phyloP scores from a whole-genome alignment of 2,888 invertebrate genomes.

The Hirtodrosophila duncani region DNA sequence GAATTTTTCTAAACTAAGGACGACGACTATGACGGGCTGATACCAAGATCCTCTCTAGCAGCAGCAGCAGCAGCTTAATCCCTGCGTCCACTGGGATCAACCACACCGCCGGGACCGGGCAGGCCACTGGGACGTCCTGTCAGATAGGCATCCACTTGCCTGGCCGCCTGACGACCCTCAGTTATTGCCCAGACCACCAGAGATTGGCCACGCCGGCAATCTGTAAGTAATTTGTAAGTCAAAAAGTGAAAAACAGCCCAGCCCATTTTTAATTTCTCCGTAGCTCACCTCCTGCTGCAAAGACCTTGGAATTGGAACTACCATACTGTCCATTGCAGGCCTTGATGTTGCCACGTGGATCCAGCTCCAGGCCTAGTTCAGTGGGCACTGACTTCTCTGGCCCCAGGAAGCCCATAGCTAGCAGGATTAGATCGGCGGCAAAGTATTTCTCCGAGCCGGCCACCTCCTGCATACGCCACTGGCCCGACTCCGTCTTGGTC shows the following conservation, averaged over 20 bases:
- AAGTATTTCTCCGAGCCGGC: slow-evolving; percentile 88
- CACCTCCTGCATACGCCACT: slow-evolving; percentile 96
- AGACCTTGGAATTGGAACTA: slow-evolving; percentile 90
- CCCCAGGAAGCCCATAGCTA: slow-evolving; percentile 99
- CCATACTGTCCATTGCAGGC: slow-evolving; percentile 87
- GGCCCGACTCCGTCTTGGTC: slow-evolving; percentile 93
- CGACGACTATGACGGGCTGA: slow-evolving; percentile 64
- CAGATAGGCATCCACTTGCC: slow-evolving; percentile 93
- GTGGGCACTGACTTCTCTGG: slow-evolving; percentile 93
- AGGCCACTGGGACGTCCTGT: slow-evolving; percentile 86
- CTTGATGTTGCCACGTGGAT: slow-evolving; percentile 94
- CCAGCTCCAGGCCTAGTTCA: slow-evolving; percentile 89
- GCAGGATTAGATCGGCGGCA: slow-evolving; percentile 92
- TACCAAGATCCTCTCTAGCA: slow-evolving; percentile 32
- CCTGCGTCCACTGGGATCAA: slow-evolving; percentile 76
- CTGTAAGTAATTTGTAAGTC: slow-evolving; percentile 79
- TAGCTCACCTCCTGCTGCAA: slow-evolving; percentile 93
- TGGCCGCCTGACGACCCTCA: slow-evolving; percentile 98
- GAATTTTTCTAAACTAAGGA: slow-evolving; percentile 55
- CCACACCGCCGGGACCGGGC: slow-evolving; percentile 95
- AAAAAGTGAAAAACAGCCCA: not conserved
- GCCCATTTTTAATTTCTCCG: not conserved
- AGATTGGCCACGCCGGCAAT: slow-evolving; percentile 99
- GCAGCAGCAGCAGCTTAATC: slow-evolving; percentile 41
- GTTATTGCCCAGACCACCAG: slow-evolving; percentile 99